These are phyloP conservation scores for Cerceris rybyensis DNA, from an alignment of 2,888 invertebrate genomes.

Conservation along the genomic window DNA sequence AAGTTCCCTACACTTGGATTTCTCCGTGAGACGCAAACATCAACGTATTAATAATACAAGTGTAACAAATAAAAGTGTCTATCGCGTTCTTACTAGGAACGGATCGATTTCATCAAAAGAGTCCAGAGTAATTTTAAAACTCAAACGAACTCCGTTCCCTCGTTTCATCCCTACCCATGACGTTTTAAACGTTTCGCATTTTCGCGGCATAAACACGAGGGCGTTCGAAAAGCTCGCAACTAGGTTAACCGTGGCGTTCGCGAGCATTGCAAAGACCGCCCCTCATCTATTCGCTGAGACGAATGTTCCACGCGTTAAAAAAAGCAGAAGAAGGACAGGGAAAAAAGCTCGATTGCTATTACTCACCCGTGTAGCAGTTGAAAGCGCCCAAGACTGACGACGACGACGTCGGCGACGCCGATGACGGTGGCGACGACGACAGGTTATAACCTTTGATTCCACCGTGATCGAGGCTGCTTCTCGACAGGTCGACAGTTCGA, in stretches of 20 bases:
- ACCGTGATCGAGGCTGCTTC: conserved; percentile 47
- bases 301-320: background rate
- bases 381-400: conserved; percentile 29
- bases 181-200: conserved; percentile 39
- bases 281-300: background rate
- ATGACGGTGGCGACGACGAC: conserved; percentile 44
- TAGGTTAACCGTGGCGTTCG: conserved; percentile 43
- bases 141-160: background rate
- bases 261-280: background rate
- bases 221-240: conserved; percentile 44
- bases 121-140: background rate
- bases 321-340: background rate
- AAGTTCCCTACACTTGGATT: conserved; percentile 49
- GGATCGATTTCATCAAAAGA: no score
- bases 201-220: conserved; percentile 60
- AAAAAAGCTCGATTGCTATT: background rate
- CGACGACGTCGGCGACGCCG: conserved; percentile 48
- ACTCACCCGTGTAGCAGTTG: conserved; percentile 36
- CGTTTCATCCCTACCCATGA: conserved; percentile 4
- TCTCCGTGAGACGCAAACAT: conserved; percentile 39
- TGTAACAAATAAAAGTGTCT: background rate
- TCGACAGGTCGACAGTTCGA: conserved; percentile 50
- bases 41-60: conserved; percentile 28
- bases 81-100: no score
- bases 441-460: conserved; percentile 56